phyloP scores from a whole-genome alignment of 2,888 invertebrate genomes.

The Loripinus fragilis region DNA sequence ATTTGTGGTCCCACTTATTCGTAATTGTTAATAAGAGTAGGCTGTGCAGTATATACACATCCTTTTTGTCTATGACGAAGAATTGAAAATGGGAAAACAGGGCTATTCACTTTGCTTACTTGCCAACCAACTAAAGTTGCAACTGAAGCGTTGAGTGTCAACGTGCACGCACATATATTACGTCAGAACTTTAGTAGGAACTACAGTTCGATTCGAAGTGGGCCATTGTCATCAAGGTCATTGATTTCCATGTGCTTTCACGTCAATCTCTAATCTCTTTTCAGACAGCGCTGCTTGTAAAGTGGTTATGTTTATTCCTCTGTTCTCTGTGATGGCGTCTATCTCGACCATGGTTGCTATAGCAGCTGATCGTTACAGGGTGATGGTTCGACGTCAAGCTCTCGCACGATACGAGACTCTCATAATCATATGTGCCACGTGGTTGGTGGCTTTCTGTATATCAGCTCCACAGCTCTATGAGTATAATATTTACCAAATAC shows the following conservation, averaged over 20 bases:
- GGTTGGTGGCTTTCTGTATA: slow-evolving; percentile 46
- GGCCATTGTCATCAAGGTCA: too few species aligned
- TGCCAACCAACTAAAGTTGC: too few species aligned
- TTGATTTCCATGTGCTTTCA: neutral
- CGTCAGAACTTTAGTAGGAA: too few species aligned
- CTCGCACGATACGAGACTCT: slow-evolving; percentile 26
- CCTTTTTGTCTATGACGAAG: too few species aligned
- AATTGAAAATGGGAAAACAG: too few species aligned
- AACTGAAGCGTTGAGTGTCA: too few species aligned
- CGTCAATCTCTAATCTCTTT: slow-evolving; percentile 19
- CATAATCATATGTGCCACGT: slow-evolving; percentile 31
- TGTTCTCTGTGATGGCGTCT: slow-evolving; percentile 53
- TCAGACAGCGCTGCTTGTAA: slow-evolving; percentile 60
- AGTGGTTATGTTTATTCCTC: slow-evolving; percentile 60
- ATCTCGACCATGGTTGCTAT: slow-evolving; percentile 64
- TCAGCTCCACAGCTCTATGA: slow-evolving; percentile 63
- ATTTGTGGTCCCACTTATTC: too few species aligned
- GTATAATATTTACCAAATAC: slow-evolving; percentile 46
- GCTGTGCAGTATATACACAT: too few species aligned
- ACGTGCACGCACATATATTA: too few species aligned
- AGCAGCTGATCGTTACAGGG: slow-evolving; percentile 55
- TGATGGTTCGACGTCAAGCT: slow-evolving; percentile 27
- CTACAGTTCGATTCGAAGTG: too few species aligned
- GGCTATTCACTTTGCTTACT: too few species aligned
- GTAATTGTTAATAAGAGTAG: too few species aligned